Base-by-base conservation (phyloP, 2,797 vertebrate species). In the Rhinophrynus dorsalis region DNA sequence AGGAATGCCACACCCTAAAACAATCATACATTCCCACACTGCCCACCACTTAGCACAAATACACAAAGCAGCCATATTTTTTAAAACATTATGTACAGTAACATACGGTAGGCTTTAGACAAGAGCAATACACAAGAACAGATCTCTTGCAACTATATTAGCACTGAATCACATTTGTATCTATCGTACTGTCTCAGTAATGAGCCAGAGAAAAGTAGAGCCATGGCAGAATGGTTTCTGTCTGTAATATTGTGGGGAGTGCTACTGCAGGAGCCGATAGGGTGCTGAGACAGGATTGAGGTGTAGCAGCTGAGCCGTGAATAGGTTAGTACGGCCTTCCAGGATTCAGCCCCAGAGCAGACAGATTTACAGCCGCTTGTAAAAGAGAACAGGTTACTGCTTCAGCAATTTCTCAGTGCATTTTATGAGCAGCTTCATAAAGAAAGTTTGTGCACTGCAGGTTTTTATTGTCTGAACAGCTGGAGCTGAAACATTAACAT, bases 401-500 rank as follows among this genome's bases (percentile, higher is more conserved):
- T 71, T 71, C 68, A 71, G 68, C 60, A 71, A 71, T 71, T 71
- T 71, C 68, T 50, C 40, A 17, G 51, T 23, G 54, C 30, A 10
- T 58, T 71, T 71, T 71, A 71, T 50, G 68, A 57, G 60, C 68
- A 47, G 60, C 32, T 32, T 44, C 51, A 71, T 71, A 71, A 12
- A 40, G 48, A 26, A 67, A 76, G 74, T 74, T 78, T 32, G 35
- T 1, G 0, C 47, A 71, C 76, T 5, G 23, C 42, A 74, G 76
- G 70, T 78, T 84, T 70, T 83, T 80, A 85, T 33, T 60, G 75
- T 76, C 1, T 68, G 18, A 75, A 60, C 78, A 79, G 78, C 83
- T 78, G 80, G 79, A 74, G 78, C 76, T 26, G 24, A 54, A 75
- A 68, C 3, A 8, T 47, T 73, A 37, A 74, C 66, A 35, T 58